Evolutionary conservation across 2,888 invertebrate genomes (phyloP).

Genomic region (Morinoia aosen): DNA sequence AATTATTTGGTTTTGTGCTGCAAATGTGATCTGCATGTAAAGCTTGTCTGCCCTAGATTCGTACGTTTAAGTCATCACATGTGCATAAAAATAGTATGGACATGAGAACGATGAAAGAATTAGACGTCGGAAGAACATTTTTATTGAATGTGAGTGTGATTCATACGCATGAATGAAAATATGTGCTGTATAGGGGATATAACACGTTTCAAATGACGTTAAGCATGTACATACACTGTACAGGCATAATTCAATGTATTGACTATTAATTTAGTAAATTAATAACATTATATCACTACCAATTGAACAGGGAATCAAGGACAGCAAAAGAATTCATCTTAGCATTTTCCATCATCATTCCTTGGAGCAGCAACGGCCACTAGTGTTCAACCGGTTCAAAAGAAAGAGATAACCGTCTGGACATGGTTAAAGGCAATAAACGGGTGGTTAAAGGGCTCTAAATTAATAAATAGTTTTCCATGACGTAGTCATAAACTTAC

Average conservation of each 20-base stretch:
- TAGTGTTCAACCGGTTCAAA: not conserved
- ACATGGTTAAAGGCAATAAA: too few species aligned
- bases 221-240: not conserved
- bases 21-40: too few species aligned
- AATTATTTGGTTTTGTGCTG: too few species aligned
- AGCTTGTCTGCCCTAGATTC: too few species aligned
- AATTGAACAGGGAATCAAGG: too few species aligned
- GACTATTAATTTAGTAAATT: not conserved
- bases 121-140: not conserved
- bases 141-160: not conserved
- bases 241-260: not conserved
- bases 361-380: not conserved
- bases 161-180: too few species aligned
- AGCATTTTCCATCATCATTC: not conserved
- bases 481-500: too few species aligned
- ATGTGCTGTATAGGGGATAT: too few species aligned
- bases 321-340: not conserved
- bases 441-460: too few species aligned
- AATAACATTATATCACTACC: not conserved
- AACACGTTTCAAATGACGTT: too few species aligned
- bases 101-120: not conserved
- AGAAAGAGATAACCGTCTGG: not conserved
- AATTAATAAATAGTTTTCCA: too few species aligned
- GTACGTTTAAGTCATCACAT: too few species aligned
- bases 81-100: not conserved